Evolutionary conservation across 2,888 invertebrate species (phyloP).

Genomic region (Eupeodes latifasciatus): DNA sequence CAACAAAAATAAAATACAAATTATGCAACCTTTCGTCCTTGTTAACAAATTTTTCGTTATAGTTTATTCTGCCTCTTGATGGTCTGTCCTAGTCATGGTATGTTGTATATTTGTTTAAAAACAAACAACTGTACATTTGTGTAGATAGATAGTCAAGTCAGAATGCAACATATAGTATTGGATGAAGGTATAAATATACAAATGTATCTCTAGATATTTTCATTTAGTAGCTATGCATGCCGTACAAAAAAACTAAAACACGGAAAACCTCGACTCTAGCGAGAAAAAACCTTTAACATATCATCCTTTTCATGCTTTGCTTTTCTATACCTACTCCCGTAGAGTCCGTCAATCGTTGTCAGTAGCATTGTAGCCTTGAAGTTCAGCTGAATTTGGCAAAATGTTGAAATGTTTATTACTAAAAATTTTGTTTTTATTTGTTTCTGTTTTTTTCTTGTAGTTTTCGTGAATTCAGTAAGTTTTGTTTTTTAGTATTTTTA

Average conservation of each 20-base stretch:
- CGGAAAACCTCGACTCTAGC: neutral
- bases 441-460: neutral
- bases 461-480: too few species aligned
- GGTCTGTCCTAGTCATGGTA: neutral
- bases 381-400: conserved; percentile 24
- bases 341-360: conserved; percentile 20
- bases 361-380: conserved; percentile 7
- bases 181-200: neutral
- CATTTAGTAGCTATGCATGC: neutral
- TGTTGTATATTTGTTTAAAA: neutral
- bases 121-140: neutral
- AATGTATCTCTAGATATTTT: neutral
- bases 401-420: conserved; percentile 36
- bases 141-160: neutral
- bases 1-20: neutral
- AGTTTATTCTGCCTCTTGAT: neutral
- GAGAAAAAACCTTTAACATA: conserved; percentile 1
- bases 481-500: neutral
- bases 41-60: neutral
- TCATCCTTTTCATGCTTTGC: neutral
- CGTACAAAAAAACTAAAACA: neutral
- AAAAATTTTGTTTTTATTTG: neutral
- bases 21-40: neutral
- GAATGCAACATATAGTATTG: neutral
- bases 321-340: neutral